A percentile compares a stretch with the other conserved stretches of the same genome.
Conservation (phyloP, 2,113 vertebrate genomes). For the Pangasianodon gigas region DNA sequence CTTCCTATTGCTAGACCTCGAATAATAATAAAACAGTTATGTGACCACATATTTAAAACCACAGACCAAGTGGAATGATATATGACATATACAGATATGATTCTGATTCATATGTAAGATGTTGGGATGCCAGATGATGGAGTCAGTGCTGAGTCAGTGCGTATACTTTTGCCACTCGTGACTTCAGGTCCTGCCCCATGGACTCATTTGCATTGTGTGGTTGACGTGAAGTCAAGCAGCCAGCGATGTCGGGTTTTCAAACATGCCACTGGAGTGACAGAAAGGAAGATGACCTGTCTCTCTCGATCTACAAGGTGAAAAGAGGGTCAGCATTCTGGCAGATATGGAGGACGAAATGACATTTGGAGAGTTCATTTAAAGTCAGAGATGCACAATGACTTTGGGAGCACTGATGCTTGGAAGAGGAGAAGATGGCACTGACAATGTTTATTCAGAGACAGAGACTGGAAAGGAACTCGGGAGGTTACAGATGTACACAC, state of each 20-base stretch:
- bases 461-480: slow-evolving; percentile 12
- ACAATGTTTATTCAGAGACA: slow-evolving; percentile 70
- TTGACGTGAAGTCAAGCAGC: slow-evolving; percentile 25
- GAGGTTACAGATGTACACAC: background rate
- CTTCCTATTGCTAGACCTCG: background rate
- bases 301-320: slow-evolving; percentile 15
- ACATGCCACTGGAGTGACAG: slow-evolving; percentile 53
- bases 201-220: slow-evolving; percentile 35
- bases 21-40: background rate
- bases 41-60: background rate
- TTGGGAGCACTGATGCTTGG: slow-evolving; percentile 15
- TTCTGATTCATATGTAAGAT: background rate
- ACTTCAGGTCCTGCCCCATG: slow-evolving; percentile 17
- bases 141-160: slow-evolving; percentile 24
- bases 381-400: slow-evolving; percentile 16
- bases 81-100: slow-evolving; percentile 7
- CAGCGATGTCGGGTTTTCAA: slow-evolving; percentile 44
- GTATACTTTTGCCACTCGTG: slow-evolving; percentile 4
- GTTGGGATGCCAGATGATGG: slow-evolving; percentile 27
- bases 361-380: slow-evolving; percentile 63
- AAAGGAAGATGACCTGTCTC: slow-evolving; percentile 69
- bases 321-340: slow-evolving; percentile 65
- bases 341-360: slow-evolving; percentile 63
- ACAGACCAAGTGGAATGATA: background rate
- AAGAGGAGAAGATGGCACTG: background rate